Base-by-base conservation (phyloP, 2,888 invertebrate genomes). In the Chelonus formosanus region DNA sequence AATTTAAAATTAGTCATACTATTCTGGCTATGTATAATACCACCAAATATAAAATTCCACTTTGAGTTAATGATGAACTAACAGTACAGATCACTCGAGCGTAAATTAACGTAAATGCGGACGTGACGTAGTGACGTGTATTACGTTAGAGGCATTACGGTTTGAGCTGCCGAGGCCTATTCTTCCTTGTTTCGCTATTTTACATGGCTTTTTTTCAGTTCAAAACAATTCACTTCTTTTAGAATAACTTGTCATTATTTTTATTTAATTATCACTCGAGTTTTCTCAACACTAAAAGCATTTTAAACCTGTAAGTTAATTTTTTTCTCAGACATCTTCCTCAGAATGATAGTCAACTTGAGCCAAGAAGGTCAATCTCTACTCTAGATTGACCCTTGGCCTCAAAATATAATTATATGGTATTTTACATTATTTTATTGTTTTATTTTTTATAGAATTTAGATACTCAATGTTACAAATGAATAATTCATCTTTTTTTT, bases 91-190 rank as follows among this genome's bases (percentile, higher is more conserved):
- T 69, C 64, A 67, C 34, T 63, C 65, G 65, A 59, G 71, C 60
- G 71, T 73, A 76, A 76, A 82, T 82, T 80, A 82, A 75, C 77
- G 77, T 74, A 82, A 82, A 82, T 82, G 82, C 82, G 82, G 82
- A 82, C 73, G 81, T 82, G 82, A 82, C 82, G 82, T 80, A 73
- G 74, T 69, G 66, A 56, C 65, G 63, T 55, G 56, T 20, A 20
- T 54, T 66, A 55, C 54, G 48, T 67, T 63, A 60, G 40, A 60
- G 36, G 47, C 54, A 60, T 32, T 47, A 47, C 48, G 56, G 34
- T 40, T 8, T 8, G 5, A 31, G 45, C 60, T 10, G 47, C 34
- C 48, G 47, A 47, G 45, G 53, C n/a, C 43, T 44, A 55, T 64
- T 67, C 36, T 44, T 48, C 56, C 32, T 32, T 43, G 52, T 55